Evolutionary conservation across 2,113 vertebrate genomes (phyloP).

Genomic region (Albula goreensis): DNA sequence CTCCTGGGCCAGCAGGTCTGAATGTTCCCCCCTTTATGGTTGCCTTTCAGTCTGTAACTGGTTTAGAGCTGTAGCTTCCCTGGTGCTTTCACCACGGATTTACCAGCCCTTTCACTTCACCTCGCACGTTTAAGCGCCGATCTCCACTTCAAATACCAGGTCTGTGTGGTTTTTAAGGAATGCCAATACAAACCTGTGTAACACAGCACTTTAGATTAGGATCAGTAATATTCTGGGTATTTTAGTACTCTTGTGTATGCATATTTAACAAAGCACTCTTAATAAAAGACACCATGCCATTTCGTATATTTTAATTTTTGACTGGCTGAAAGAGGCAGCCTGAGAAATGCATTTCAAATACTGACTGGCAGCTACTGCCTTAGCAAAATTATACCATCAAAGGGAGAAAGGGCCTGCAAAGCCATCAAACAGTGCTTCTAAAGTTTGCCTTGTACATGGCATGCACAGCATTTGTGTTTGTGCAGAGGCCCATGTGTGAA

Average conservation of each 20-base stretch:
- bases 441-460: neutral
- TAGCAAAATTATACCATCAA: neutral
- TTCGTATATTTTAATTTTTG: neutral
- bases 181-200: neutral
- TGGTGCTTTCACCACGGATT: neutral
- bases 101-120: too few species aligned
- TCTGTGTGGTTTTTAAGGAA: neutral
- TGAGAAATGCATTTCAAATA: too few species aligned
- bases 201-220: neutral
- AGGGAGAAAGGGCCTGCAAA: neutral
- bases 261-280: neutral
- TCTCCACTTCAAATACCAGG: too few species aligned
- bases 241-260: neutral
- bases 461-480: neutral
- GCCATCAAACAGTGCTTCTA: neutral
- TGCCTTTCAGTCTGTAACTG: neutral
- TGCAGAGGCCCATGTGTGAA: neutral
- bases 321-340: neutral
- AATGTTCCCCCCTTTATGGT: neutral
- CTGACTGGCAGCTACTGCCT: neutral
- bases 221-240: neutral
- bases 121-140: too few species aligned
- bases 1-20: neutral
- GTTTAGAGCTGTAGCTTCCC: neutral
- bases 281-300: neutral